A percentile compares a stretch with the other conserved stretches of the same genome.
phyloP scores from a whole-genome alignment of 2,113 vertebrate genomes.

The Mixornis gularis region DNA sequence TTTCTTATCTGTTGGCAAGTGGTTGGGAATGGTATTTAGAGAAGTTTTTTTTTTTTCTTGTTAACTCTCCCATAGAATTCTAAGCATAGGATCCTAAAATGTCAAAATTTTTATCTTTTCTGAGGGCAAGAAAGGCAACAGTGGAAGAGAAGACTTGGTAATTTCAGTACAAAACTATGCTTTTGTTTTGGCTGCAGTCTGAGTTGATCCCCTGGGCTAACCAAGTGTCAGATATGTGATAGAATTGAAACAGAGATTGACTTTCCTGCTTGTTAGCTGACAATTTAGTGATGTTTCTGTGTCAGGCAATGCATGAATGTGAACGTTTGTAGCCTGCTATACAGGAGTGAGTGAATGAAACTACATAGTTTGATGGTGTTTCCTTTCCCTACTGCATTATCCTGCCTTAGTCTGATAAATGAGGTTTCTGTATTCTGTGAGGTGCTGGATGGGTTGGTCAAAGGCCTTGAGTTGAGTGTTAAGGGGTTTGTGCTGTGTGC shows the following conservation, averaged over 20 bases:
- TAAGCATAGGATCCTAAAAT: not conserved
- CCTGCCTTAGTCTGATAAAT: not conserved
- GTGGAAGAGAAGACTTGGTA: not conserved
- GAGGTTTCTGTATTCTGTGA: not conserved
- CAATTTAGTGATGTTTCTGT: not conserved
- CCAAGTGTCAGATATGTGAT: not conserved
- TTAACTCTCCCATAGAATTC: not conserved
- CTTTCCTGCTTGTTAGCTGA: not conserved
- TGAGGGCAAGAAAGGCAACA: not conserved
- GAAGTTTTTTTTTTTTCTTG: not conserved
- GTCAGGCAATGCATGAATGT: not conserved
- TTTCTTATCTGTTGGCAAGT: not conserved
- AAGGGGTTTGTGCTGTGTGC: not conserved
- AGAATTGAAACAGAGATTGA: not conserved
- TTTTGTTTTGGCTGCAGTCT: not conserved
- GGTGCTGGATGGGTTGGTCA: not conserved
- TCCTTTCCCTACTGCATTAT: not conserved
- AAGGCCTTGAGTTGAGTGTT: not conserved
- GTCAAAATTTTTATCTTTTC: not conserved
- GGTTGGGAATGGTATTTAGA: not conserved
- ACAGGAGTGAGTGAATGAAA: not conserved
- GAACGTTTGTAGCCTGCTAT: not conserved
- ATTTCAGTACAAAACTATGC: not conserved
- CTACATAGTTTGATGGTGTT: not conserved
- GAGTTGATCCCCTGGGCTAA: not conserved